phyloP scores from a whole-genome alignment of 2,113 vertebrate species.

The Crotalus horridus region DNA sequence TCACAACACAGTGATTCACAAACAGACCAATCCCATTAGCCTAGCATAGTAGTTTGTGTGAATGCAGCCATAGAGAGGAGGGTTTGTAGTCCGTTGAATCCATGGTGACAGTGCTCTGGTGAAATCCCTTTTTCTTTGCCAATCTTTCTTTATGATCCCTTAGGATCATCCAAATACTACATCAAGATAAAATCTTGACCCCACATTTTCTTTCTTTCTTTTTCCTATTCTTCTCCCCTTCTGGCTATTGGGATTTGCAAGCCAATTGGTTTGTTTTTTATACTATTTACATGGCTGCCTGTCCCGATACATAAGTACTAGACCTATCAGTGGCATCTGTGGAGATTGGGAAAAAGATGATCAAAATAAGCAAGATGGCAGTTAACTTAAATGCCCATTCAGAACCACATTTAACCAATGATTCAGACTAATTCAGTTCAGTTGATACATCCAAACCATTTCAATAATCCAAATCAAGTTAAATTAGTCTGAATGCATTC shows the following conservation, averaged over 20 bases:
- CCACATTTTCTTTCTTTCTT: background rate
- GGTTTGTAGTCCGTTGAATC: background rate
- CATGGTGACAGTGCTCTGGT: background rate
- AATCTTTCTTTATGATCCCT: background rate
- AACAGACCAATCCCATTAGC: background rate
- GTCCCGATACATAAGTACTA: background rate
- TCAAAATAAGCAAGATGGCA: background rate
- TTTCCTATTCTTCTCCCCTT: background rate
- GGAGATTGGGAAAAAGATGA: background rate
- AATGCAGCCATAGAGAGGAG: background rate
- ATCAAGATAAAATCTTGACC: background rate
- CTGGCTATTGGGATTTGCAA: background rate
- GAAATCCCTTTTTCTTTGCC: background rate
- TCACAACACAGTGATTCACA: background rate
- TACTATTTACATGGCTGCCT: background rate
- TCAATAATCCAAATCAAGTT: background rate
- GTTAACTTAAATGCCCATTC: background rate
- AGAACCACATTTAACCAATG: background rate
- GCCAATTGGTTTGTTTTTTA: background rate
- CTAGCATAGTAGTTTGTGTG: background rate
- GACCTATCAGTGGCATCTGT: background rate
- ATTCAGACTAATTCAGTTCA: background rate
- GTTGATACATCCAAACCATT: background rate
- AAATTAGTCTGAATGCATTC: background rate
- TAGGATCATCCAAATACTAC: background rate